These are phyloP conservation scores for Polydrusus tereticollis DNA, from an alignment of 2,888 invertebrate genomes.

Conservation along the genomic window DNA sequence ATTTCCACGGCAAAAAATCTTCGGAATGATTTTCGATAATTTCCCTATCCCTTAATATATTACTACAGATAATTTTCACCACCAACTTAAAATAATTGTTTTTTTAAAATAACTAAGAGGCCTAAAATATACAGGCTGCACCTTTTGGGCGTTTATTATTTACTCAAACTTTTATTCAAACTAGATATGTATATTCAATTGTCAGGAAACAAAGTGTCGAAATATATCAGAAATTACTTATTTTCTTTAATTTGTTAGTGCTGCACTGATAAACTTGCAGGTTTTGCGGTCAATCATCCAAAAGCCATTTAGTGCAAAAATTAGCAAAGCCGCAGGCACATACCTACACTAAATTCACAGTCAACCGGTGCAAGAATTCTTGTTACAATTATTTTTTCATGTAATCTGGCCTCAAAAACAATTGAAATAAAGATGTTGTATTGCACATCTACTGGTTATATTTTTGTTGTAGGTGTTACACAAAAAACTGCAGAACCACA, in stretches of 20 bases:
- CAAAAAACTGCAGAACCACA: neutral
- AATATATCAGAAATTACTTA: too few species aligned
- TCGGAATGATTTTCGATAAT: too few species aligned
- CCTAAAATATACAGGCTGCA: too few species aligned
- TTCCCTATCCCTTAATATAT: too few species aligned
- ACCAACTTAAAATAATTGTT: too few species aligned
- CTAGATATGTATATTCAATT: too few species aligned
- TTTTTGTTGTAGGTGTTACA: conserved; percentile 1
- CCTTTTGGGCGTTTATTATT: too few species aligned
- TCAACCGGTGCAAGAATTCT: neutral
- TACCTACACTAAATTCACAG: neutral
- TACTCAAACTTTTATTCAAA: too few species aligned
- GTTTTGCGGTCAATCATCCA: neutral
- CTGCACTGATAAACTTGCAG: conserved; percentile 2
- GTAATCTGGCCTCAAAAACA: neutral
- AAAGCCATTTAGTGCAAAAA: neutral
- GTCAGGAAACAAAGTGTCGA: too few species aligned
- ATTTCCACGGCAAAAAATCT: too few species aligned
- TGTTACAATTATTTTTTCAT: neutral
- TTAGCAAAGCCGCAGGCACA: neutral
- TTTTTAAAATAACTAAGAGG: too few species aligned
- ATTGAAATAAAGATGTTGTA: neutral
- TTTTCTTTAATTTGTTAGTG: neutral
- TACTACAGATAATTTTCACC: too few species aligned
- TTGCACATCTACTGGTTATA: neutral